Evolutionary conservation across 2,888 invertebrate species (phyloP).

Genomic region (Callyntrura guangdongensis): DNA sequence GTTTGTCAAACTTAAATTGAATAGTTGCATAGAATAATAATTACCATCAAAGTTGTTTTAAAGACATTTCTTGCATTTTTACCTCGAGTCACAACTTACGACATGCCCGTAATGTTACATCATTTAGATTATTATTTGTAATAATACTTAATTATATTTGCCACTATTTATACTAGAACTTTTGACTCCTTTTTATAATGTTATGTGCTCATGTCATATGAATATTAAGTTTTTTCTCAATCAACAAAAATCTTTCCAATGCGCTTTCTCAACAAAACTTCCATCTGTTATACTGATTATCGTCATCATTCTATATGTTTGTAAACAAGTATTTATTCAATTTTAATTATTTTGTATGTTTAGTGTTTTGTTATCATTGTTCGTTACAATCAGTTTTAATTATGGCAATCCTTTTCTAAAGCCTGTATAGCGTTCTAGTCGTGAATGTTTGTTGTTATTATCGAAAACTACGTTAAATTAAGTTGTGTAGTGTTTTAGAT

Average conservation of each 20-base stretch:
- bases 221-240: constrained; percentile 19
- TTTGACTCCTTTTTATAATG: constrained; percentile 8
- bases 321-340: constrained; percentile 37
- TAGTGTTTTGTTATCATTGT: constrained; percentile 24
- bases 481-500: neutral
- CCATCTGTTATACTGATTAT: constrained; percentile 14
- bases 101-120: constrained; percentile 34
- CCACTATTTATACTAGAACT: constrained; percentile 23
- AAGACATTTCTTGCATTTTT: constrained; percentile 73
- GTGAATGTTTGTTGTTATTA: constrained; percentile 60
- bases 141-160: neutral
- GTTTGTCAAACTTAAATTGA: constrained; percentile 30
- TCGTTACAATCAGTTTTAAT: constrained; percentile 69
- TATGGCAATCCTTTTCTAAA: constrained; percentile 67
- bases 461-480: neutral
- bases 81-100: constrained; percentile 73
- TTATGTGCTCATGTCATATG: constrained; percentile 42
- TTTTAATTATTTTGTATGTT: constrained; percentile 25
- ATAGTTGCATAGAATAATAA: constrained; percentile 15
- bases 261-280: constrained; percentile 47
- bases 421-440: constrained; percentile 78
- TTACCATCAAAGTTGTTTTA: constrained; percentile 57
- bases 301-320: constrained; percentile 9
- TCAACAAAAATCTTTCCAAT: constrained; percentile 44
- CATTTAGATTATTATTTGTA: neutral